Base-by-base conservation (phyloP, 2,113 vertebrate genomes). In the Tupaia chinensis region DNA sequence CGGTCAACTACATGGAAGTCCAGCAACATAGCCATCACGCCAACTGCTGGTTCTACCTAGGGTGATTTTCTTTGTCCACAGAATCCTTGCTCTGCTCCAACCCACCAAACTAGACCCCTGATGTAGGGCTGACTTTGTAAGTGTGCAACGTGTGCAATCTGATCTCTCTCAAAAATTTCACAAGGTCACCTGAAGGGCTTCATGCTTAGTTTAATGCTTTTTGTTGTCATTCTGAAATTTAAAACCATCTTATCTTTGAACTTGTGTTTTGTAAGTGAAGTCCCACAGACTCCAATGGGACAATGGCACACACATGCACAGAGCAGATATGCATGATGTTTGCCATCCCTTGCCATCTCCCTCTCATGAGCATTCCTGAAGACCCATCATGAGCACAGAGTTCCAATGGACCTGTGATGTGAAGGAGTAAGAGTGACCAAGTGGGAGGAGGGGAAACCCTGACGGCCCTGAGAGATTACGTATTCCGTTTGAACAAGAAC, bases 211-310 rank as follows among this genome's bases (percentile, higher is more conserved):
- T 70, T 19, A 78, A 60, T 54, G 88, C 12, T 83, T 72, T 22
- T 54, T n/a, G 65, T 60, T 83, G 72, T 94, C 56, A 73, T 72
- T 79, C 65, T 82, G 56, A 70, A 79, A 53, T 22, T 73, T 66
- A 73, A 32, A 89, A 54, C 66, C 58, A 58, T 89, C 89, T 84
- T 79, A 66, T n/a, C 63, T 65, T 73, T 84, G 77, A 84, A 92
- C 29, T 34, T 23, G 19, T 44, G 61, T 87, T 96, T 74, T 80
- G 32, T 80, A 79, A 68, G 61, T 44, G 34, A 68, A 94, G 68
- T 44, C 58, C 65, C 54, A 65, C 68, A n/a, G 65, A 77, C 27
- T 23, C 15, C 29, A 32, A 7, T 0, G 11, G 63, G 60, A 91
- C 44, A 73, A 68, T 2, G 60, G 20, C 34, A 60, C 0, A 0